Conservation (phyloP, 2,888 invertebrate species). For the Eristalinus sepulchralis region DNA sequence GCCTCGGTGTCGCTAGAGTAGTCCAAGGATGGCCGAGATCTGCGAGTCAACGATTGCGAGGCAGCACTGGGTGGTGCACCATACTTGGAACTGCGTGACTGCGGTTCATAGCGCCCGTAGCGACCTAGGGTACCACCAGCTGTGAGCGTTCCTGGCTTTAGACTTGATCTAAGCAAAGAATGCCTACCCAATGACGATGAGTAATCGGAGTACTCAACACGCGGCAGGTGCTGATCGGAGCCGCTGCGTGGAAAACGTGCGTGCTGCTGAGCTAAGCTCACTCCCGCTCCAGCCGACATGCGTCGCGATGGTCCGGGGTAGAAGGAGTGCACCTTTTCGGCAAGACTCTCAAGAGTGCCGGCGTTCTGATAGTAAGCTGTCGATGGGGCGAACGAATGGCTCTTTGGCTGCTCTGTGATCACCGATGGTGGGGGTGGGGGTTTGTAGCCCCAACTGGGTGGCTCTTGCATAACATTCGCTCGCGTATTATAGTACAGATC, state of each 20-base stretch:
- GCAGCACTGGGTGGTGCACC: constrained; percentile 80
- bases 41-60: constrained; percentile 84
- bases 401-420: constrained; percentile 94
- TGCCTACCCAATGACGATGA: constrained; percentile 88
- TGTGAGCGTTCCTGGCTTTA: constrained; percentile 84
- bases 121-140: constrained; percentile 83
- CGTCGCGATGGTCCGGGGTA: constrained; percentile 85
- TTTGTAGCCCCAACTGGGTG: constrained; percentile 81
- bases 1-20: constrained; percentile 98
- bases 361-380: constrained; percentile 91
- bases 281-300: constrained; percentile 85
- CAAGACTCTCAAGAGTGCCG: constrained; percentile 91
- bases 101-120: constrained; percentile 85
- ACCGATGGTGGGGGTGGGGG: constrained; percentile 88
- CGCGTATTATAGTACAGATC: constrained; percentile 92
- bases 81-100: constrained; percentile 81
- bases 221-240: constrained; percentile 94
- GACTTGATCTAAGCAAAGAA: constrained; percentile 89
- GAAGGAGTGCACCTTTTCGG: constrained; percentile 95
- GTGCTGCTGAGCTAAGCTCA: constrained; percentile 79
- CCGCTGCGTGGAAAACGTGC: constrained; percentile 90
- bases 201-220: constrained; percentile 93
- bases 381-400: constrained; percentile 89
- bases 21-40: constrained; percentile 90
- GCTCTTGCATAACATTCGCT: constrained; percentile 82